Percentiles rank a stretch among this genome's conserved stretches.
Evolutionary conservation across 2,888 invertebrate genomes (phyloP).

Genomic region (Galerucella calmariensis): DNA sequence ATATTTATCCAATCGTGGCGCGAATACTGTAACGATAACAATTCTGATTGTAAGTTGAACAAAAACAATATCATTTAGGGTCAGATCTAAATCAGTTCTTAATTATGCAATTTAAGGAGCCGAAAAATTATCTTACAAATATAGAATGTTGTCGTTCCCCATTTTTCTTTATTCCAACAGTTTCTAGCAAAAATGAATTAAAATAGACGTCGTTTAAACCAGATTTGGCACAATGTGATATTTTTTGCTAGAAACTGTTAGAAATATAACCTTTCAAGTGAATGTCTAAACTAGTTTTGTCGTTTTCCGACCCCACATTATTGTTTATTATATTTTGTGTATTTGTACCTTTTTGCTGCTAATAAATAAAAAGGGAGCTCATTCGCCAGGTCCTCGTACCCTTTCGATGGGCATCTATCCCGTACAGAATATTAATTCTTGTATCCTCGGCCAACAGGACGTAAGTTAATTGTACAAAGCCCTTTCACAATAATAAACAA

Average conservation of each 20-base stretch:
- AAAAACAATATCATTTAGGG: not conserved
- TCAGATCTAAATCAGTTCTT: not conserved
- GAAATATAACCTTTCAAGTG: not conserved
- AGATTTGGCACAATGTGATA: no score
- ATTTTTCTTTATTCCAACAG: not conserved
- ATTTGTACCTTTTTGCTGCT: conserved; percentile 68
- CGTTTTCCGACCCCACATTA: not conserved
- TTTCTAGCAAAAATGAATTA: not conserved
- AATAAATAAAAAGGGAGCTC: conserved; percentile 77
- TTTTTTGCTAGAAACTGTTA: conserved; percentile 21
- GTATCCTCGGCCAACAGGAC: conserved; percentile 87
- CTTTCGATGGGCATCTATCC: conserved; percentile 92
- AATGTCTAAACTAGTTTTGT: not conserved
- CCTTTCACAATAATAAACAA: not conserved
- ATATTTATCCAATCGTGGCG: not conserved
- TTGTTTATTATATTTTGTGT: conserved; percentile 66
- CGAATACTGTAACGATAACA: not conserved
- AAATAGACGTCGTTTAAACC: not conserved
- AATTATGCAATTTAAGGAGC: no score
- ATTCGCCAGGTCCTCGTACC: conserved; percentile 91
- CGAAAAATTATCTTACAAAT: not conserved
- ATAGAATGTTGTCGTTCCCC: not conserved
- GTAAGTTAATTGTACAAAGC: conserved; percentile 73
- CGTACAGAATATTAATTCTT: conserved; percentile 88
- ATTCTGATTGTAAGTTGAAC: not conserved